Percentiles rank a stretch among this genome's conserved stretches.
Conservation (phyloP, 2,888 invertebrate genomes). For the Metallyticus violacea region DNA sequence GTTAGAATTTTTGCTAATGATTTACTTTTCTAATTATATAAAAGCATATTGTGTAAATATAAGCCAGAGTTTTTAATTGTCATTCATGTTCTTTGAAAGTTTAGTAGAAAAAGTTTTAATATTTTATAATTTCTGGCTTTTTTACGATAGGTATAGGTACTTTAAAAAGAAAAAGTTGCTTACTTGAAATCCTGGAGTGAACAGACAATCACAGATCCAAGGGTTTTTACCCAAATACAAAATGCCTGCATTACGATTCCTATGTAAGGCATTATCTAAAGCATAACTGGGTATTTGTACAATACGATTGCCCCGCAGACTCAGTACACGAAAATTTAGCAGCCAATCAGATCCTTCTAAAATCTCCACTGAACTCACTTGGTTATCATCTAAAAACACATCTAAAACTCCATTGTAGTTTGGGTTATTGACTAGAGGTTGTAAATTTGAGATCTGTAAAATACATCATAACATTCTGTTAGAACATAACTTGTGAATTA, state of each 20-base stretch:
- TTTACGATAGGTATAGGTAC: too few relatives aligned
- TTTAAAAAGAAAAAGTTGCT: neutral
- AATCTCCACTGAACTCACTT: conserved; percentile 61
- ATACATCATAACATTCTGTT: neutral
- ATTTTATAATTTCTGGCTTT: too few relatives aligned
- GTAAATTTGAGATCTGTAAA: conserved; percentile 59
- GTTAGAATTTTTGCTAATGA: too few relatives aligned
- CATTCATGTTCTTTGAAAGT: too few relatives aligned
- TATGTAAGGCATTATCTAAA: conserved; percentile 72
- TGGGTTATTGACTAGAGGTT: conserved; percentile 61
- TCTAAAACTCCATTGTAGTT: conserved; percentile 67
- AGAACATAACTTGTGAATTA: neutral
- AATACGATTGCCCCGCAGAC: conserved; percentile 69
- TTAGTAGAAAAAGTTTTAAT: too few relatives aligned
- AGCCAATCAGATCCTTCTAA: conserved; percentile 79
- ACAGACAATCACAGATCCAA: conserved; percentile 80
- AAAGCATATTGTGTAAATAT: too few relatives aligned
- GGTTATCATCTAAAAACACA: conserved; percentile 74
- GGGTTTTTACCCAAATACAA: conserved; percentile 73
- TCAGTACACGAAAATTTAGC: conserved; percentile 71
- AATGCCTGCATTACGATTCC: conserved; percentile 66
- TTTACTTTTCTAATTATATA: too few relatives aligned
- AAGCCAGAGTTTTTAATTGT: too few relatives aligned
- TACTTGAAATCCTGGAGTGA: conserved; percentile 73
- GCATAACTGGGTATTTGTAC: conserved; percentile 77